These are phyloP conservation scores for Heliangelus exortis DNA, from an alignment of 2,797 vertebrate species.

Conservation along the genomic window DNA sequence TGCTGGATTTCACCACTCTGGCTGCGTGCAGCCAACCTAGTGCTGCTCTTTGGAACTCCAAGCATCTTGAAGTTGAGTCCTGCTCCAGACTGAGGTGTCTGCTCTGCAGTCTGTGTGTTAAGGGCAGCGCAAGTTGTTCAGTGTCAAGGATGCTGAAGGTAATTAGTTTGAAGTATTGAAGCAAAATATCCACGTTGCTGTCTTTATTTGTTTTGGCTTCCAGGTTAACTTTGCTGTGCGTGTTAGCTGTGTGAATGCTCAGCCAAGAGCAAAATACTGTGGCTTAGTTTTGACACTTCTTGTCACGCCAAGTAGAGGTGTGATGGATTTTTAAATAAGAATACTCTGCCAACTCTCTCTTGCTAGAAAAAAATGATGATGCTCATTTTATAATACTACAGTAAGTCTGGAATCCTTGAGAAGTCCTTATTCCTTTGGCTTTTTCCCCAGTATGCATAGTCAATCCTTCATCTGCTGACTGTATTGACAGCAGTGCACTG, in stretches of 20 bases:
- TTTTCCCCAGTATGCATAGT: accelerated
- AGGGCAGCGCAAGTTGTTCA: accelerated
- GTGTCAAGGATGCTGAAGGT: background rate
- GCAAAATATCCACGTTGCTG: accelerated
- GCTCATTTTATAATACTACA: accelerated
- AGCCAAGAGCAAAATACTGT: no score
- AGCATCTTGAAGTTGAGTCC: accelerated
- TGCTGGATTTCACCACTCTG: accelerated
- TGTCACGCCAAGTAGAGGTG: accelerated
- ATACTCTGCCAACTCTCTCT: accelerated
- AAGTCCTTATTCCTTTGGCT: background rate
- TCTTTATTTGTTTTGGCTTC: background rate
- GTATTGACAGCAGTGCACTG: no score
- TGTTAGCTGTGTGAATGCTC: accelerated
- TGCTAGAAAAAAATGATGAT: accelerated
- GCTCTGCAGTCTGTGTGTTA: background rate
- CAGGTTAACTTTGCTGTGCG: background rate
- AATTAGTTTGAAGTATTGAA: background rate
- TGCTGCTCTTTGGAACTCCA: accelerated
- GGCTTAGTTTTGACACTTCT: background rate
- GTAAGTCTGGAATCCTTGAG: no score
- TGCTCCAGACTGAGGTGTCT: accelerated
- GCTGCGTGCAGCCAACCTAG: background rate
- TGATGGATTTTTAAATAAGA: accelerated
- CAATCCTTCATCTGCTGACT: no score